These are phyloP conservation scores for Spinus pinus DNA, from an alignment of 2,797 vertebrate species.

Conservation along the genomic window DNA sequence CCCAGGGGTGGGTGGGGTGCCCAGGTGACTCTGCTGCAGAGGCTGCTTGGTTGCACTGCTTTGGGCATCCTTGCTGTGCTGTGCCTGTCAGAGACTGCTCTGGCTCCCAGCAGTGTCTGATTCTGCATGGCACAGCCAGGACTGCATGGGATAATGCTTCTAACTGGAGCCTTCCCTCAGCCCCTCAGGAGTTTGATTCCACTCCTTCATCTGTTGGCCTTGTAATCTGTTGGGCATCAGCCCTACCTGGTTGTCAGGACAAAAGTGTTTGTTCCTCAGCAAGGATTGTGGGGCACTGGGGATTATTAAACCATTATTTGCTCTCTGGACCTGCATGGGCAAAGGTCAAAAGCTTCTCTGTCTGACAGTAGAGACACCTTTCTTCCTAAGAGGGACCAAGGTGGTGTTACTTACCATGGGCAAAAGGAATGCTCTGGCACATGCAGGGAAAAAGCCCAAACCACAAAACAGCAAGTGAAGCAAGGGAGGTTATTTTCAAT, in stretches of 20 bases:
- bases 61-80: background rate
- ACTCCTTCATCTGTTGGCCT: background rate
- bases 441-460: background rate
- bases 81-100: background rate
- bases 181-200: background rate
- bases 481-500: background rate
- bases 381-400: background rate
- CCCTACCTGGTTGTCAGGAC: background rate
- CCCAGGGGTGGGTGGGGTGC: background rate
- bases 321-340: background rate
- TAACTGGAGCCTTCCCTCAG: background rate
- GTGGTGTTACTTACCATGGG: background rate
- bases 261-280: background rate
- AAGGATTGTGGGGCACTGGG: background rate
- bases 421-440: background rate
- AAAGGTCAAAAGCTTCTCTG: background rate
- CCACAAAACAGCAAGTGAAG: background rate
- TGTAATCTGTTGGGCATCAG: background rate
- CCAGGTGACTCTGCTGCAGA: background rate
- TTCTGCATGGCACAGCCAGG: background rate
- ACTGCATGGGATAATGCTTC: background rate
- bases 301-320: background rate
- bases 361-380: background rate
- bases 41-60: background rate
- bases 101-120: background rate